A percentile compares a stretch with the other conserved stretches of the same genome.
Conservation (phyloP, 2,888 invertebrate genomes). For the Clunio marinus region DNA sequence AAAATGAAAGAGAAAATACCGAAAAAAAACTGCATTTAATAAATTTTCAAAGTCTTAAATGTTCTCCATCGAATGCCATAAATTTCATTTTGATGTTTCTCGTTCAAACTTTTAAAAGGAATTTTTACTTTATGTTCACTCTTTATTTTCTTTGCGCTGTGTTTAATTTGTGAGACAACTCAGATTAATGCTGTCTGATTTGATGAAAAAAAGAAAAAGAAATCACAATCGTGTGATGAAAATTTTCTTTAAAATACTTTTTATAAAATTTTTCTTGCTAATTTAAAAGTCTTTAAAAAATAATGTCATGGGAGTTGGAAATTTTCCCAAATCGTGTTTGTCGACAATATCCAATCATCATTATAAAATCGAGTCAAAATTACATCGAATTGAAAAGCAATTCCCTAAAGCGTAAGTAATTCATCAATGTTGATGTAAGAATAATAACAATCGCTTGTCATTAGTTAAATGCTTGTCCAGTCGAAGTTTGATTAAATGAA, state of each 20-base stretch:
- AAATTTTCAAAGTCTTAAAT: conserved; percentile 33
- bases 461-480: conserved; percentile 35
- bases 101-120: conserved; percentile 15
- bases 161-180: conserved; percentile 6
- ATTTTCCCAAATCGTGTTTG: background rate
- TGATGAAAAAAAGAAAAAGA: background rate
- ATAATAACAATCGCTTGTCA: conserved; percentile 36
- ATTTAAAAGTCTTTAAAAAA: conserved; percentile 1
- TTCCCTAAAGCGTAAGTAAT: conserved; percentile 9
- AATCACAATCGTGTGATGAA: conserved; percentile 17
- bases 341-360: conserved; percentile 37
- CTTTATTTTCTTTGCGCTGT: background rate
- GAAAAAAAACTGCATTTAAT: conserved; percentile 38
- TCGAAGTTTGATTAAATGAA: background rate
- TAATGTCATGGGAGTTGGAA: conserved; percentile 14
- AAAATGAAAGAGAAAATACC: conserved; percentile 34
- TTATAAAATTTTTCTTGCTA: background rate
- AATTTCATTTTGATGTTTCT: conserved; percentile 32
- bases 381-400: conserved; percentile 13
- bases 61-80: conserved; percentile 31
- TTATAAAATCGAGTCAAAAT: conserved; percentile 21
- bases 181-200: conserved; percentile 13
- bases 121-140: conserved; percentile 18
- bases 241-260: background rate
- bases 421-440: too few relatives aligned